Base-by-base conservation (phyloP, 2,797 vertebrate species). In the Petrocephalus schoutedeni region DNA sequence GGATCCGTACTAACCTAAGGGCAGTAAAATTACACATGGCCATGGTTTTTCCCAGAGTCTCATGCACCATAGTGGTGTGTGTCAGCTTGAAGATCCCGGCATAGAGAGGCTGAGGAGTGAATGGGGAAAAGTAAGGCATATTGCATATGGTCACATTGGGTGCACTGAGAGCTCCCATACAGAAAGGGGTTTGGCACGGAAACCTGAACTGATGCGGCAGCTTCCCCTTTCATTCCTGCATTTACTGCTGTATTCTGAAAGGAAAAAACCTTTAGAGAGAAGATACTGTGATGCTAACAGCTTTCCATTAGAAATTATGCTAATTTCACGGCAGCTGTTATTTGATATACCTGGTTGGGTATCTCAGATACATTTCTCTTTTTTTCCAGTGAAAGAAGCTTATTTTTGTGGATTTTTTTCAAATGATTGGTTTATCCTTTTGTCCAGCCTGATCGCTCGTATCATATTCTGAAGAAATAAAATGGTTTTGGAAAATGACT, bases 201-300 rank as follows among this genome's bases (percentile, higher is more conserved):
- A 61, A 85, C 49, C n/a, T 74, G 83, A 86, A 86, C 85, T 87
- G 23, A 8, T 87, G 91, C 89, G 32, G n/a, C 88, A 61, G 59
- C 14, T 74, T 74, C 83, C 49, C 36, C 88, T n/a, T 88, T 19
- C 23, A 49, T 74, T 49, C 86, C 59, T 87, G 41, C 91, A 89
- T 88, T 89, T 91, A 91, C 92, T 91, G 90, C 90, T 91, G 88
- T 94, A 91, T 94, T 93, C 94, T 95, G 94, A 93, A 94, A 90
- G 90, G 85, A 90, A 86, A 90, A 89, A 32, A 92, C 92, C 85
- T 87, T 85, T 89, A 88, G 28, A 89, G 88, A 89, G 90, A 67
- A 88, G 80, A 45, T 53, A 54, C 80, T 83, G 49, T 54, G 71
- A 90, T 88, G 77, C 57, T 90, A 89, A 28, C 32, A 86, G 89